Evolutionary conservation across 2,797 vertebrate genomes (phyloP).

Genomic region (Odontamblyopus lacepedii): DNA sequence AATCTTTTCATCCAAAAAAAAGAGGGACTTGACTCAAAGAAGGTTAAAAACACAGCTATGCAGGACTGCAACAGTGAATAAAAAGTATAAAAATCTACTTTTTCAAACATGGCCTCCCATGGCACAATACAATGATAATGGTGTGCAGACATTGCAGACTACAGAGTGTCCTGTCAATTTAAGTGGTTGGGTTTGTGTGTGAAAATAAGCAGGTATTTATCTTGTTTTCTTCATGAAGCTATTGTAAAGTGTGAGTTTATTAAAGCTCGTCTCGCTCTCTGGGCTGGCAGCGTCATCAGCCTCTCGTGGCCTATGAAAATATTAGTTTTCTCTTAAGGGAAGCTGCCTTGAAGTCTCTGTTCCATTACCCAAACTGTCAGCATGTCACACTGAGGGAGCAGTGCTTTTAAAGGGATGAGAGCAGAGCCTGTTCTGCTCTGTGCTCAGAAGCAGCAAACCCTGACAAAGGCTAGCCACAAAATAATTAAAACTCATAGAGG

Average conservation of each 20-base stretch:
- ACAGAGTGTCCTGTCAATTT: neutral
- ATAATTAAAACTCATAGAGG: conserved; percentile 28
- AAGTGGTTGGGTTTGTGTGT: neutral
- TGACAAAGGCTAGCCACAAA: conserved; percentile 33
- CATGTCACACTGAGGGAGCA: conserved; percentile 40
- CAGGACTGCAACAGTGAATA: too few relatives aligned
- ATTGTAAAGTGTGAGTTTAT: conserved; percentile 17
- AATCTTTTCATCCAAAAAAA: too few relatives aligned
- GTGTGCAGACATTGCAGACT: neutral
- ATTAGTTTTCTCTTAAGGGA: conserved; percentile 45
- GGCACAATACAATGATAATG: neutral
- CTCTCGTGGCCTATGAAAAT: conserved; percentile 18
- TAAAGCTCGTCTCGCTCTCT: conserved; percentile 12
- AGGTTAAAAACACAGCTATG: too few relatives aligned
- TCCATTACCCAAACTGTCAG: conserved; percentile 58
- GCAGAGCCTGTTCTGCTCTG: conserved; percentile 38
- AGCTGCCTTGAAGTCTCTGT: conserved; percentile 37
- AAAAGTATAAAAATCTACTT: neutral
- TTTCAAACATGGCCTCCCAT: neutral
- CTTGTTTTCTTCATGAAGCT: conserved; percentile 2
- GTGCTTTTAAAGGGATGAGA: conserved; percentile 49
- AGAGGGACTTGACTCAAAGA: too few relatives aligned
- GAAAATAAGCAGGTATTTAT: neutral
- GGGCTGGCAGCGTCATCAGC: conserved; percentile 13
- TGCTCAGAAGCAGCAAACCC: conserved; percentile 39